A percentile compares a stretch with the other conserved stretches of the same genome.
Evolutionary conservation across 1,140 invertebrate species (phyloP).

Genomic region (Pachypsylla venusta): DNA sequence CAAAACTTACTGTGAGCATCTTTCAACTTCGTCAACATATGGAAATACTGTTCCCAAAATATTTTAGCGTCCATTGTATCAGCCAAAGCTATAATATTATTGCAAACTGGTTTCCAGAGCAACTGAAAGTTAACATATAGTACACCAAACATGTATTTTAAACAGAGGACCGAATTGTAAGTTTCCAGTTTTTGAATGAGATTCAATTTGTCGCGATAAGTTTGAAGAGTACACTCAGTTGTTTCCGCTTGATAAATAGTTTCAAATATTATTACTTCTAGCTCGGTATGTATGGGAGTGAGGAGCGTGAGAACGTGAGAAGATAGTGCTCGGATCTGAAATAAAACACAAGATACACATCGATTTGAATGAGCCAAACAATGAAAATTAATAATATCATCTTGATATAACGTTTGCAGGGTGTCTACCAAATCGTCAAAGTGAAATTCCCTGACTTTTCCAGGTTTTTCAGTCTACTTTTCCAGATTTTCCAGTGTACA

Average conservation of each 20-base stretch:
- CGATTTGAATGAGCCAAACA: no score
- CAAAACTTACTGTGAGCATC: neutral
- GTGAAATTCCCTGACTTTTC: no score
- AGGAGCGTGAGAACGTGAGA: conserved; percentile 57
- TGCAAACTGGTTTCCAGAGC: conserved; percentile 66
- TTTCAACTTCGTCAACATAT: neutral
- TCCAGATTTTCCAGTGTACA: no score
- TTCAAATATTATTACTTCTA: conserved; percentile 36
- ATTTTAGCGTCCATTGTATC: conserved; percentile 40
- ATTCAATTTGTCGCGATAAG: conserved; percentile 59
- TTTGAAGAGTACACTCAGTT: conserved; percentile 46
- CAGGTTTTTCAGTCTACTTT: no score
- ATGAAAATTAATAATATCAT: no score
- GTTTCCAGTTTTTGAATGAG: conserved; percentile 51
- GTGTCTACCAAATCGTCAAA: no score
- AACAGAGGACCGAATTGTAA: conserved; percentile 30
- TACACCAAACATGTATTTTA: conserved; percentile 64
- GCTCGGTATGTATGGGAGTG: conserved; percentile 20
- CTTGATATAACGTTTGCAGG: no score
- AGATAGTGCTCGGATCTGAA: conserved; percentile 47
- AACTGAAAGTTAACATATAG: conserved; percentile 76
- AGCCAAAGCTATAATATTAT: conserved; percentile 51
- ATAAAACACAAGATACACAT: conserved; percentile 30
- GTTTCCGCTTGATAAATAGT: conserved; percentile 53
- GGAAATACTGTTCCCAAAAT: conserved; percentile 64